These are phyloP conservation scores for Aphodius sticticus DNA, from an alignment of 2,888 invertebrate species.

Conservation along the genomic window DNA sequence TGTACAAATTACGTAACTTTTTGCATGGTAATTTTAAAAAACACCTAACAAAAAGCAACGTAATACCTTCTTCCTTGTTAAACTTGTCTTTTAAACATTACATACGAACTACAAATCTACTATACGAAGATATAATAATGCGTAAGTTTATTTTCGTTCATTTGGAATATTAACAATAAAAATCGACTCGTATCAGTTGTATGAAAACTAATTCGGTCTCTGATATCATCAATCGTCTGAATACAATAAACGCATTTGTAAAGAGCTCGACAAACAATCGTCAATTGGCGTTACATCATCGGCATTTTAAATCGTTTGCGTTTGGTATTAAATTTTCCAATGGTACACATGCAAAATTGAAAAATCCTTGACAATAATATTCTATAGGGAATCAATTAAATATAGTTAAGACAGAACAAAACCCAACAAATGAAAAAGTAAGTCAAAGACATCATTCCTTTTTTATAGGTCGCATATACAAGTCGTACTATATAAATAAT, in stretches of 20 bases:
- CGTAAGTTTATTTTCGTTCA: not conserved
- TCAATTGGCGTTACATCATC: constrained; percentile 4
- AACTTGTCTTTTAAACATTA: no score
- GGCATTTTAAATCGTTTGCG: not conserved
- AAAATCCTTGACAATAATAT: not conserved
- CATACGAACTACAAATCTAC: not conserved
- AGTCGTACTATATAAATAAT: no score
- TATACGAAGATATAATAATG: not conserved
- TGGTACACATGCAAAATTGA: not conserved
- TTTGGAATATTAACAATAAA: not conserved
- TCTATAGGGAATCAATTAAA: not conserved
- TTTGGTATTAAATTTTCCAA: not conserved
- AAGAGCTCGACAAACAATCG: not conserved
- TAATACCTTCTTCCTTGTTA: not conserved
- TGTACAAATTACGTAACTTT: not conserved
- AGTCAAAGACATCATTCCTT: no score
- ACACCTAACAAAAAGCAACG: not conserved
- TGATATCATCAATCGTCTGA: not conserved
- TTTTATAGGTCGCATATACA: no score
- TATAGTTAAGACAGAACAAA: no score
- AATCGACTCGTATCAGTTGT: not conserved
- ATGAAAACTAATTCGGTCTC: not conserved
- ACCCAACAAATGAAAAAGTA: no score
- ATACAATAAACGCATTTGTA: not conserved
- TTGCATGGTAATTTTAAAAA: not conserved